Base-by-base conservation (phyloP, 2,113 vertebrate species). In the Xenotilapia flavipinnis region DNA sequence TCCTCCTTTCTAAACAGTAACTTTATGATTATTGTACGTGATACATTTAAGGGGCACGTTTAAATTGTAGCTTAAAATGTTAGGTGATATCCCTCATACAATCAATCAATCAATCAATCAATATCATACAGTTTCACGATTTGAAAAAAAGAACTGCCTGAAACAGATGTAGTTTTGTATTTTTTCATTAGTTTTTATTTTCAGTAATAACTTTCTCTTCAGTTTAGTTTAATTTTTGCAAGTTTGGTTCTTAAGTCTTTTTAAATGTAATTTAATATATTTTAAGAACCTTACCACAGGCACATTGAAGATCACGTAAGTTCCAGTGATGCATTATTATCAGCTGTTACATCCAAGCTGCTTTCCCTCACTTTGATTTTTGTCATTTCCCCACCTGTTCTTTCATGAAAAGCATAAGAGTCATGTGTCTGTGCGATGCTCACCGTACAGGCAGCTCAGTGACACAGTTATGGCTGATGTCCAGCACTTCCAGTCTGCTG, bases 391-490 rank as follows among this genome's bases (percentile, higher is more conserved):
- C 23, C 68, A 47, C 40, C 68, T 73, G 21, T 45, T 73, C 40
- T 73, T 73, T 45, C 21, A 73, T 15, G 21, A 45, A 73, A 47
- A 28, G 6, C 68, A 45, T 73, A 45, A 45, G 38, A 42, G 9
- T 73, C 65, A 26, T 15, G 38, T 26, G 21, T 86, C 13, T 62
- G 36, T 55, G 49, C 5, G 21, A 28, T 70, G 93, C 98, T 97
- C 93, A 99, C 99, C 95, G 95, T 47, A 96, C 87, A 65, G 98
- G 98, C 84, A 99, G 97, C 80, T 98, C 98, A 19, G 91, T 89
- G 68, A 99, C 97, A 86, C 89, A 96, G 95, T 99, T 99, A 91
- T 97, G 97, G 92, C 97, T 97, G 93, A 99, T 93, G 93, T 99
- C 98, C 94, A 99, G 86, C 90, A 98, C 97, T 93, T 99, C 99